Conservation (phyloP, 2,888 invertebrate genomes). For the Danaus chrysippus region DNA sequence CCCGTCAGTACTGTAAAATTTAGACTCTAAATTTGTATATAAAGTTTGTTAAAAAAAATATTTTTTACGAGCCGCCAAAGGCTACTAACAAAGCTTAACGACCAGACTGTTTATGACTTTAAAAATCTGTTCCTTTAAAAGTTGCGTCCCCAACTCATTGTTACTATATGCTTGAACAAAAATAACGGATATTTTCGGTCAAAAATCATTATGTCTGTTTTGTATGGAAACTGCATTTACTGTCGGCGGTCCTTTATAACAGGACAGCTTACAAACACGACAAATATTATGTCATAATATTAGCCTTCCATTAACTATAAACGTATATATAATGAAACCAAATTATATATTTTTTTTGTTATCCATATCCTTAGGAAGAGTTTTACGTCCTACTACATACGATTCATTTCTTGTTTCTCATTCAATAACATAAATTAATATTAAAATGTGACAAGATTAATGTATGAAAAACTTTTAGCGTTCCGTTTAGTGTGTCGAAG, state of each 20-base stretch:
- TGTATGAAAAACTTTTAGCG: too few relatives aligned
- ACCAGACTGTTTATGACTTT: conserved; percentile 60
- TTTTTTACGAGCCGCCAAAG: conserved; percentile 65
- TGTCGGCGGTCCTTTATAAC: conserved; percentile 11
- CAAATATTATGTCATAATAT: too few relatives aligned
- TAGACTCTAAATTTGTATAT: conserved; percentile 36
- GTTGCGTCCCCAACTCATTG: conserved; percentile 31
- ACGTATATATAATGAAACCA: too few relatives aligned
- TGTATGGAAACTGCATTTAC: conserved; percentile 10
- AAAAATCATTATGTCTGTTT: conserved; percentile 25
- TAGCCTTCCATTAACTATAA: too few relatives aligned
- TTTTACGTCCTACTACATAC: too few relatives aligned
- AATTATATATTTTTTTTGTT: too few relatives aligned
- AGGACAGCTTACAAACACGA: background rate
- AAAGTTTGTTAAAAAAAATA: conserved; percentile 40
- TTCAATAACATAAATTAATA: too few relatives aligned
- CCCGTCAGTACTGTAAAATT: conserved; percentile 56
- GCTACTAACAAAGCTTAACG: conserved; percentile 58
- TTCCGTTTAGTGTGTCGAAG: too few relatives aligned
- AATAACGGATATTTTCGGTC: conserved; percentile 45
- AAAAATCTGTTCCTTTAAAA: conserved; percentile 49
- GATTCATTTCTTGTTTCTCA: too few relatives aligned
- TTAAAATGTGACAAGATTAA: too few relatives aligned
- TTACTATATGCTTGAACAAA: conserved; percentile 35
- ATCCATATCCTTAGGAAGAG: too few relatives aligned